Base-by-base conservation (phyloP, 92 coral and sea anemone species). In the Pocillopora grandis region DNA sequence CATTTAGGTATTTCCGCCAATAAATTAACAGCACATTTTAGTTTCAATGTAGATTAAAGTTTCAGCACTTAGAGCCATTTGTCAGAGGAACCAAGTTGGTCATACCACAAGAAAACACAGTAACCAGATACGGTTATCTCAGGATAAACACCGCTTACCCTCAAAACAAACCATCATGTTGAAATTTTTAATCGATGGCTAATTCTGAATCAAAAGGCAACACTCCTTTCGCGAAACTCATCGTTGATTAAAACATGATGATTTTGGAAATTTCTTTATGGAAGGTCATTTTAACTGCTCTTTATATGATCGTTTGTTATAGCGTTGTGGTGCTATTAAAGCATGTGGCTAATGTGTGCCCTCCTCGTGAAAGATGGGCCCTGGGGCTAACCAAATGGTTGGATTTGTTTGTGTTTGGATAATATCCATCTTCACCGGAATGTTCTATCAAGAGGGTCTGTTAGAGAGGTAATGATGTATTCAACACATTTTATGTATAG, bases 1-100 rank as follows among this genome's bases (percentile, higher is more conserved):
- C 77, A 84, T 84, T 84, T 76, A 67, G 88, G 88, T 76, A 84
- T 84, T 84, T 84, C 88, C 88, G 88, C 88, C 63, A 75, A 58
- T 68, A 59, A 72, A 75, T 76, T 84, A 84, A 84, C 81, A 56
- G 88, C 88, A 68, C 88, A 76, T 68, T 84, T 84, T 76, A 84
- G 88, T 58, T 84, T 84, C 83, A 84, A 83, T 77, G 88, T 84
- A 67, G 58, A 84, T 84, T 84, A 84, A 84, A 76, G 88, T 84
- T 84, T 84, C 76, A 76, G 88, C 88, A 77, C 83, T 84, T 84
- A 76, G 82, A 11, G 20, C 75, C 80, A 74, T 83, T 74, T 75
- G 80, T 72, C 71, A 83, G 73, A 56, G 65, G 48, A 75, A 73
- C 65, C 86, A 35, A 83, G 79, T 75, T 83, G 80, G 71, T 83